These are phyloP conservation scores for Chesias legatella DNA, from an alignment of 2,888 invertebrate genomes.

Conservation along the genomic window DNA sequence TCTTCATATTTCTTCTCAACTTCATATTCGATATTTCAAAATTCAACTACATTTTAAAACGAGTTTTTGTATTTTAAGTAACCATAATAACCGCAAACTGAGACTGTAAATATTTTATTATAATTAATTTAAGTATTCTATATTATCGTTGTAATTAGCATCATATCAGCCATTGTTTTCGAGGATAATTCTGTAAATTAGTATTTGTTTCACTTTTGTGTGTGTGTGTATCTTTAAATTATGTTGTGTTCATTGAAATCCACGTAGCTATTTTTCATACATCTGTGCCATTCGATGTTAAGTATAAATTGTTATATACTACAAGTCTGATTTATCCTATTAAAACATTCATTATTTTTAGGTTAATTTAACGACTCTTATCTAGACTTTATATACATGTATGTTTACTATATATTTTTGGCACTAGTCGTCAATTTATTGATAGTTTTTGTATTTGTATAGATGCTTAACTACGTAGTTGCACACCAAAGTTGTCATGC, in stretches of 20 bases:
- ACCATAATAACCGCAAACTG: constrained; percentile 32
- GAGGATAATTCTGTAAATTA: no score
- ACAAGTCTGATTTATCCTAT: constrained; percentile 34
- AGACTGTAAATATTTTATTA: constrained; percentile 45
- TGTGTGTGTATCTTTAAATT: constrained; percentile 3
- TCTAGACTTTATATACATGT: constrained; percentile 4
- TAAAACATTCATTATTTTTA: constrained; percentile 21
- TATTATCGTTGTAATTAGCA: background rate
- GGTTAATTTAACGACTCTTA: constrained; percentile 16
- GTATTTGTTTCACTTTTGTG: no score
- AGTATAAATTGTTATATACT: constrained; percentile 17
- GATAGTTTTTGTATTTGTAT: constrained; percentile 33
- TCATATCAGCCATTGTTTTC: no score
- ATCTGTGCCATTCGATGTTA: constrained; percentile 26
- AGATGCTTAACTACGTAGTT: constrained; percentile 40
- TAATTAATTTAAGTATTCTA: constrained; percentile 5
- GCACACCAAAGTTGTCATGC: constrained; percentile 25
- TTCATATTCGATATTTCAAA: no score
- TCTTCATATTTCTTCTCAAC: no score
- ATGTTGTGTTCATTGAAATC: constrained; percentile 22
- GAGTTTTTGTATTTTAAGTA: constrained; percentile 30
- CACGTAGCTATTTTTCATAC: constrained; percentile 9
- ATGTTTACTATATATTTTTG: constrained; percentile 34
- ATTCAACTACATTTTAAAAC: constrained; percentile 27
- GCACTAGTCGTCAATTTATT: constrained; percentile 37